A percentile compares a stretch with the other conserved stretches of the same genome.
Evolutionary conservation across 2,797 vertebrate species (phyloP).

Genomic region (Chelonia mydas): DNA sequence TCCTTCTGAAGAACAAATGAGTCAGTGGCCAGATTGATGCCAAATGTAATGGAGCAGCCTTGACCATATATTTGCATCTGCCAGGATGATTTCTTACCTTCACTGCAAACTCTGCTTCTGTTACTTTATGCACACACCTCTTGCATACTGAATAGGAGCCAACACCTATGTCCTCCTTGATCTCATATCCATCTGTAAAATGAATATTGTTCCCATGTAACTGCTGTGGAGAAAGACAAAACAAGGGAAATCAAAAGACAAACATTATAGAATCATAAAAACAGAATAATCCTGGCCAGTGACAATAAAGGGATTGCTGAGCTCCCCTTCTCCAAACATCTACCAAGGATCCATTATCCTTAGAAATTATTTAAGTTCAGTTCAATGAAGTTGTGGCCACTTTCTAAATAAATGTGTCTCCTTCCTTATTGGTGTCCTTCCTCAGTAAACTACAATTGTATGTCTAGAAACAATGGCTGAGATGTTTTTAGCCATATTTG

Average conservation of each 20-base stretch:
- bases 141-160: constrained; percentile 89
- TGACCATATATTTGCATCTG: not conserved
- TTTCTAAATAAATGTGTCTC: not conserved
- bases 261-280: not conserved
- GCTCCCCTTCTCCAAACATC: not conserved
- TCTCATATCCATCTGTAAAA: constrained; percentile 92
- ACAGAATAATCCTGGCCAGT: not conserved
- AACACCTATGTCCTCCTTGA: constrained; percentile 92
- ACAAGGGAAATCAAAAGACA: not conserved
- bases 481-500: not conserved
- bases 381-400: not conserved
- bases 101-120: constrained; percentile 93
- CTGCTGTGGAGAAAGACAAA: constrained; percentile 82
- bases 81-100: constrained; percentile 85
- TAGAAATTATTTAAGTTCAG: not conserved
- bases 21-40: not conserved
- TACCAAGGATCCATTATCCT: not conserved
- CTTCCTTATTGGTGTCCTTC: not conserved
- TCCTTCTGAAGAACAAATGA: not conserved
- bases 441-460: not conserved
- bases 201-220: constrained; percentile 90
- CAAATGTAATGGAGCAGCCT: not conserved
- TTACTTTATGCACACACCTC: constrained; percentile 92
- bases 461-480: not conserved
- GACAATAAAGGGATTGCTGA: not conserved